These are phyloP conservation scores for Coleophora deauratella DNA, from an alignment of 2,888 invertebrate species.

Conservation along the genomic window DNA sequence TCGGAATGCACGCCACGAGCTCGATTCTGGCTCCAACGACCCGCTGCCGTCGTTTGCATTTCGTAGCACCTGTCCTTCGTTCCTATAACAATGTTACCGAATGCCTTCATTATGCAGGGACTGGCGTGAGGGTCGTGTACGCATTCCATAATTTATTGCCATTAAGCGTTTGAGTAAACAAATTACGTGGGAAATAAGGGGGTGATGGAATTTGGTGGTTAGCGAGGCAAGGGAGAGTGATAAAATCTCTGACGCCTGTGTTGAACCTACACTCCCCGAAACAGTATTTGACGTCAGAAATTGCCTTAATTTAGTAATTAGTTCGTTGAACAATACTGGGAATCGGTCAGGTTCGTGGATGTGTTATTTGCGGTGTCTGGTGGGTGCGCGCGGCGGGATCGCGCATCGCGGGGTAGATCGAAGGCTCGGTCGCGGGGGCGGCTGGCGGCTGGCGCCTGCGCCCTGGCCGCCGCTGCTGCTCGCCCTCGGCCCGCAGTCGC, in stretches of 20 bases:
- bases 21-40: conserved; percentile 27
- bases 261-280: conserved; percentile 2
- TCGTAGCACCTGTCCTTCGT: conserved; percentile 15
- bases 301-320: conserved; percentile 28
- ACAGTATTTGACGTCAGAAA: conserved; percentile 22
- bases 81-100: conserved; percentile 7
- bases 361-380: conserved; percentile 57
- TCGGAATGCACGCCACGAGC: conserved; percentile 27
- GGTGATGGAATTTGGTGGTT: no score
- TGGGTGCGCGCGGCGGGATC: conserved; percentile 41
- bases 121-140: conserved; percentile 7
- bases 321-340: conserved; percentile 29
- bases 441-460: conserved; percentile 45
- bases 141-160: conserved; percentile 29
- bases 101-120: conserved; percentile 1
- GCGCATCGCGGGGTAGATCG: conserved; percentile 63
- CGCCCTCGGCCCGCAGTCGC: conserved; percentile 58
- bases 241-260: no score
- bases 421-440: conserved; percentile 39
- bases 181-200: conserved; percentile 6
- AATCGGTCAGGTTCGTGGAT: conserved; percentile 44
- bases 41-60: conserved; percentile 40
- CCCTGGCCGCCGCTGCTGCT: conserved; percentile 37
- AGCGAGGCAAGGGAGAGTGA: no score
- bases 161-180: conserved; percentile 25